Conservation (phyloP, 2,888 invertebrate genomes). For the Crioceris asparagi region DNA sequence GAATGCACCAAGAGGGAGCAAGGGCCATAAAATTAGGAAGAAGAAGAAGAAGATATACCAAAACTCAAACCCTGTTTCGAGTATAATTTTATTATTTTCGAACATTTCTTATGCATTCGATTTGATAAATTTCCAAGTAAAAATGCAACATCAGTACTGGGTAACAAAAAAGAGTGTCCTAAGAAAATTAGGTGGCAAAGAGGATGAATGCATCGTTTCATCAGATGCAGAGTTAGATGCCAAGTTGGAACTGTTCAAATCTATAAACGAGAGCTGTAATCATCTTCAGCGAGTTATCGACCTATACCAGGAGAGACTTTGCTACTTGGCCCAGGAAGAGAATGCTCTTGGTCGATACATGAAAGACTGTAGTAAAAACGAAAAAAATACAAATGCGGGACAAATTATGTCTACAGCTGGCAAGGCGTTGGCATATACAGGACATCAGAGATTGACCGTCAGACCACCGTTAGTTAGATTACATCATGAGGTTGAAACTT, state of each 20-base stretch:
- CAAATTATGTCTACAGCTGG: conserved; percentile 73
- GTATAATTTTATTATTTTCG: too few relatives aligned
- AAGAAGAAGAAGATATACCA: too few relatives aligned
- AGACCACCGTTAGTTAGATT: conserved; percentile 77
- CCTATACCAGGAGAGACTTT: conserved; percentile 86
- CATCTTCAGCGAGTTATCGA: conserved; percentile 82
- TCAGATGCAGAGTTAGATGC: conserved; percentile 96
- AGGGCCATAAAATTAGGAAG: too few relatives aligned
- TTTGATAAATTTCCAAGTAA: too few relatives aligned
- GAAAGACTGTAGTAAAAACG: conserved; percentile 83
- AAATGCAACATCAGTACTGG: conserved; percentile 94
- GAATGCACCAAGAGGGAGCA: too few relatives aligned
- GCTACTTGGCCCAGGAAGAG: conserved; percentile 90
- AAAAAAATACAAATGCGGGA: conserved; percentile 76
- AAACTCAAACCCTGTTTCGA: too few relatives aligned
- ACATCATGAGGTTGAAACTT: conserved; percentile 96
- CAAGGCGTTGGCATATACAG: conserved; percentile 54
- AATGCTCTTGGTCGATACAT: conserved; percentile 85
- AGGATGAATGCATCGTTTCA: conserved; percentile 92
- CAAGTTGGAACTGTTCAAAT: conserved; percentile 86
- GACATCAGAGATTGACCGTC: conserved; percentile 84
- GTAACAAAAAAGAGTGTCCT: conserved; percentile 93
- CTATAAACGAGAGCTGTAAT: conserved; percentile 82
- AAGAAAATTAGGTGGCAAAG: conserved; percentile 88
- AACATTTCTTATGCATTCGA: too few relatives aligned